A percentile compares a stretch with the other conserved stretches of the same genome.
Evolutionary conservation across 2,113 vertebrate species (phyloP).

Genomic region (Lichenostomus cassidix): DNA sequence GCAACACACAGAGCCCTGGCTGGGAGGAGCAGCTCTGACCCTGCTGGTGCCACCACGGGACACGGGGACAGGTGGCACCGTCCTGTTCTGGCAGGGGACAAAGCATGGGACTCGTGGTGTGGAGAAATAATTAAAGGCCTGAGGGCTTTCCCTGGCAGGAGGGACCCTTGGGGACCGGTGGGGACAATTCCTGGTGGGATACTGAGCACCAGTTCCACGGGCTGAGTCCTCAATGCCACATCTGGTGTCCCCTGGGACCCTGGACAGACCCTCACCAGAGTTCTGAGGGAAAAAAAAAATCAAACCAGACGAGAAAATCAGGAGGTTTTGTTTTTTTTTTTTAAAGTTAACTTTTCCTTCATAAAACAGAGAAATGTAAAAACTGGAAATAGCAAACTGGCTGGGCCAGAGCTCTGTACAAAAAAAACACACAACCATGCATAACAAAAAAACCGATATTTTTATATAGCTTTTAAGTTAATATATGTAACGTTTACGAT

Average conservation of each 20-base stretch:
- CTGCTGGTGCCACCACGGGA: background rate
- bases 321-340: background rate
- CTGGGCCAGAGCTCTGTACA: constrained; percentile 33
- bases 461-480: constrained; percentile 56
- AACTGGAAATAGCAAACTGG: background rate
- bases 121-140: background rate
- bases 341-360: constrained; percentile 15
- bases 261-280: background rate
- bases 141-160: background rate
- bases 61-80: background rate
- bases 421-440: background rate
- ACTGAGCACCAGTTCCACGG: rapidly evolving
- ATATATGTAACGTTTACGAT: background rate
- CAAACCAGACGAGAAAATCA: background rate
- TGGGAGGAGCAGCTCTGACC: background rate
- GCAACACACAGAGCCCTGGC: constrained; percentile 43
- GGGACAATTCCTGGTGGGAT: background rate
- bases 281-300: background rate
- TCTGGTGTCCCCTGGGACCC: background rate
- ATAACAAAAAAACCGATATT: background rate
- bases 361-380: background rate
- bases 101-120: rapidly evolving
- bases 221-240: background rate
- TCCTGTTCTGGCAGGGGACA: background rate
- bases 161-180: background rate